Conservation (phyloP, 2,888 invertebrate genomes). For the Conomelus anceps region DNA sequence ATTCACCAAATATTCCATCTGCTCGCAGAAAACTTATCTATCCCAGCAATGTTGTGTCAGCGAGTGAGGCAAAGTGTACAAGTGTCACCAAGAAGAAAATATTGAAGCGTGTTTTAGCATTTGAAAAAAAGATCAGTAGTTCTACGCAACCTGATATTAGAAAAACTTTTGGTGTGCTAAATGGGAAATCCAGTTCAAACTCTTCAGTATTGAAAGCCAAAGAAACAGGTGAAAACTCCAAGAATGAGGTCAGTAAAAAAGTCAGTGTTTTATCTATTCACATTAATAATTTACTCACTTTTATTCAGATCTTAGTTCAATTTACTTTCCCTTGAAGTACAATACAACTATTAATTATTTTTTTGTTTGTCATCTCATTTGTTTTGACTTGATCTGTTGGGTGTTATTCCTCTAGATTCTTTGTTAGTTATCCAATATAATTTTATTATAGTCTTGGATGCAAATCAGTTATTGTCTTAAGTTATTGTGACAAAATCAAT, state of each 20-base stretch:
- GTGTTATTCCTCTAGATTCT: no score
- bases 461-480: no score
- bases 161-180: slow-evolving; percentile 14
- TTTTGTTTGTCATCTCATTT: no score
- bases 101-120: background rate
- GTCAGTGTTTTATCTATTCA: background rate
- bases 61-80: background rate
- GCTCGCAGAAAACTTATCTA: slow-evolving; percentile 1
- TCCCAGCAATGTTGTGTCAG: background rate
- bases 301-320: background rate
- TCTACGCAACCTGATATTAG: slow-evolving; percentile 17
- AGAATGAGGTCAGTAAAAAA: background rate
- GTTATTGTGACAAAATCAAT: no score
- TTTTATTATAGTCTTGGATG: no score
- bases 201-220: background rate
- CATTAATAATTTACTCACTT: background rate
- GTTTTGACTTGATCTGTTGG: no score
- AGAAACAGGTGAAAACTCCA: background rate
- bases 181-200: background rate
- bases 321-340: no score
- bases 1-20: background rate
- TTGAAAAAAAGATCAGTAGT: background rate
- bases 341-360: no score
- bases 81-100: background rate
- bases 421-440: no score